Evolutionary conservation across 2,113 vertebrate genomes (phyloP).

Genomic region (Circaetus cinerascens): DNA sequence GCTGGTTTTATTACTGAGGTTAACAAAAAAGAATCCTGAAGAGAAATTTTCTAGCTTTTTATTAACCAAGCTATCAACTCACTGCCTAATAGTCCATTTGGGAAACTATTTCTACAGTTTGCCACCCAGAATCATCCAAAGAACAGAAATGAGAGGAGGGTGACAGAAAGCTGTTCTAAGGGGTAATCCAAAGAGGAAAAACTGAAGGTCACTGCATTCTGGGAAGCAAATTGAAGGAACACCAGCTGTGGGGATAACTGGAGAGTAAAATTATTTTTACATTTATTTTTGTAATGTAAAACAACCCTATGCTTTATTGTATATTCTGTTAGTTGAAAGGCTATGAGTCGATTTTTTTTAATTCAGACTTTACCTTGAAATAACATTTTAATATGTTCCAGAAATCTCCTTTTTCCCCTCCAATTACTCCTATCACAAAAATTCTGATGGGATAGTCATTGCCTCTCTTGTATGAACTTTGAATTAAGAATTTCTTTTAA

Average conservation of each 20-base stretch:
- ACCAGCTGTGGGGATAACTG: fast-evolving
- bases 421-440: not conserved
- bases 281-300: not conserved
- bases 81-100: not conserved
- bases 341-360: not conserved
- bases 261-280: not conserved
- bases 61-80: not conserved
- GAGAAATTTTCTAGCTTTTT: not conserved
- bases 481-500: not conserved
- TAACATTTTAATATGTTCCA: not conserved
- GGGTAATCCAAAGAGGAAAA: not conserved
- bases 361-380: not conserved
- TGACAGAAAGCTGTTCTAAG: not conserved
- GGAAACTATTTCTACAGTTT: not conserved
- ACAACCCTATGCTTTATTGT: not conserved
- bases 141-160: not conserved
- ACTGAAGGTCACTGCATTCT: not conserved
- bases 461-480: not conserved
- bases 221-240: not conserved
- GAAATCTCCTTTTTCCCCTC: not conserved
- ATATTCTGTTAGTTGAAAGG: not conserved
- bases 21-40: not conserved
- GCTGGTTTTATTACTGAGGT: not conserved
- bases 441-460: not conserved
- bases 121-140: not conserved